Base-by-base conservation (phyloP, 1,140 invertebrate genomes). In the Achatina immaculata region DNA sequence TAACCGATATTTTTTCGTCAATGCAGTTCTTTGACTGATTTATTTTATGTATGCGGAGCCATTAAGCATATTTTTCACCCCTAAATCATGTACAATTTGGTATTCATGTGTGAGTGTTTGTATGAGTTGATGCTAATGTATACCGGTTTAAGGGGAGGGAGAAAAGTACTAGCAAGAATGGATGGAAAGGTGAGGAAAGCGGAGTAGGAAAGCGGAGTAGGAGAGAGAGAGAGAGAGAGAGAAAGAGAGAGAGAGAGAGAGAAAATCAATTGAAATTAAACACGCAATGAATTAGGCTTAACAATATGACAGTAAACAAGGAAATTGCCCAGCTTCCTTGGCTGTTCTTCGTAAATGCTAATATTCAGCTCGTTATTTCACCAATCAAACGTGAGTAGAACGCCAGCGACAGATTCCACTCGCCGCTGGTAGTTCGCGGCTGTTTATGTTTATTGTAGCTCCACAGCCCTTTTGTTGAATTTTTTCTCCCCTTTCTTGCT, bases 361-460 rank as follows among this genome's bases (percentile, higher is more conserved):
- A 62, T 62, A 31, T 62, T 31, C 58, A 62, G 58, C 58, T 28
- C 58, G 58, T 62, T 31, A 62, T 62, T 62, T 62, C 1, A 62
- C 58, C 58, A n/a, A 62, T 62, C 58, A 62, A 62, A 62, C 58
- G 58, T 62, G 58, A 62, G 58, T 28, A 31, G n/a, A 11, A 62
- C 6, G 31, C 58, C 6, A 62, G 51, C 51, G 51, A 55, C 51
- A 55, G 58, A 62, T 62, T 62, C 3, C 31, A 28, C 58, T 62
- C 58, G 31, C 58, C 58, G 58, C 58, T 62, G 28, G 58, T 31
- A 62, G n/a, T 62, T 62, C n/a, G 16, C 58, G n/a, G 28, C 58
- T 62, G 58, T 62, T 62, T 62, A 62, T 62, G 58, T 62, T 62
- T 62, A 62, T 62, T 62, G 58, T 62, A 62, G 58, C 58, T 62